Conservation (phyloP, 1,140 invertebrate genomes). For the Lepidostoma basale region DNA sequence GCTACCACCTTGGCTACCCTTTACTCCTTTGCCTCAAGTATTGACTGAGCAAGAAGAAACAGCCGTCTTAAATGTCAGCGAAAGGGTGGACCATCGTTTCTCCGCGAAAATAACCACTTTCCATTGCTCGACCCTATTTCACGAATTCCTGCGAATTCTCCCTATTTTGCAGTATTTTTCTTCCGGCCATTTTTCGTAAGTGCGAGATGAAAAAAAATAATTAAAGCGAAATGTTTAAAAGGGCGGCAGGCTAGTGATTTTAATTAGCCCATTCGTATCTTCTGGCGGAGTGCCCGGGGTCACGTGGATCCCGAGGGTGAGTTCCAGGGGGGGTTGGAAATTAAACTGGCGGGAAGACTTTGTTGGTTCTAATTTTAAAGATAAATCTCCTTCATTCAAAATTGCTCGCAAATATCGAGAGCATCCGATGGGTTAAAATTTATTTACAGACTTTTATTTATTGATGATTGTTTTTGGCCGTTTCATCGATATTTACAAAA, state of each 20-base stretch:
- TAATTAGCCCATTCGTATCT: conserved; percentile 42
- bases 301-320: not conserved
- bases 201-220: conserved; percentile 30
- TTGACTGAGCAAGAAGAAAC: not conserved
- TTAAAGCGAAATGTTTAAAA: conserved; percentile 40
- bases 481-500: too few species aligned
- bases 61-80: not conserved
- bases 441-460: too few species aligned
- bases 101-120: not conserved
- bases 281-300: conserved; percentile 22
- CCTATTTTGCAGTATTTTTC: not conserved
- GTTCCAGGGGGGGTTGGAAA: not conserved
- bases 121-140: not conserved
- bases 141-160: not conserved
- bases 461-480: too few species aligned
- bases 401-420: not conserved
- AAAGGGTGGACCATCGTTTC: not conserved
- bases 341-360: conserved; percentile 15
- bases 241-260: conserved; percentile 36
- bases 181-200: not conserved
- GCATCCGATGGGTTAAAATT: not conserved
- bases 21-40: not conserved
- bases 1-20: conserved; percentile 3
- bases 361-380: conserved; percentile 3
- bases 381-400: not conserved